These are phyloP conservation scores for Brachylomia viminalis DNA, from an alignment of 2,888 invertebrate genomes.

Conservation along the genomic window DNA sequence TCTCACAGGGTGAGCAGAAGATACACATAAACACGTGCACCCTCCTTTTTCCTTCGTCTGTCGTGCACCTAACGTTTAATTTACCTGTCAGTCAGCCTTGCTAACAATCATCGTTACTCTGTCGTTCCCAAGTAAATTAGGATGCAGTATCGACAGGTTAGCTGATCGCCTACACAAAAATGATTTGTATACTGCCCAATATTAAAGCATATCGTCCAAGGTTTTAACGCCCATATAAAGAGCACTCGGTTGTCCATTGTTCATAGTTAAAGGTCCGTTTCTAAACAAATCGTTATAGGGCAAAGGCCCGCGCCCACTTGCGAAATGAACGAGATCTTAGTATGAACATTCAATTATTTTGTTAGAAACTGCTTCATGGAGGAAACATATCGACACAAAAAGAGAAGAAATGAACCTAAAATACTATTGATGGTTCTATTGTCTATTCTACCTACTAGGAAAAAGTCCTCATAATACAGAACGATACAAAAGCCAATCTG, in stretches of 20 bases:
- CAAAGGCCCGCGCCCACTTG: constrained; percentile 58
- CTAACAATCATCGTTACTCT: background rate
- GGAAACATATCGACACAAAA: no score
- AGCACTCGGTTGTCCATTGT: constrained; percentile 54
- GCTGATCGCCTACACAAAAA: constrained; percentile 50
- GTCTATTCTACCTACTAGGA: no score
- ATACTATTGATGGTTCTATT: no score
- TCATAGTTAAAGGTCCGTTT: constrained; percentile 52
- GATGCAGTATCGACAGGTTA: constrained; percentile 14
- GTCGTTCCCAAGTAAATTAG: background rate
- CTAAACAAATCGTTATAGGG: constrained; percentile 59
- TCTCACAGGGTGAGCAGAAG: background rate
- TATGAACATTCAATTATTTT: constrained; percentile 2
- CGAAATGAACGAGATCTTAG: constrained; percentile 41
- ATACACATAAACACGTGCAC: background rate
- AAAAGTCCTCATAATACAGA: no score
- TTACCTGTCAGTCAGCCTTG: background rate
- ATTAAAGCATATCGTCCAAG: constrained; percentile 55
- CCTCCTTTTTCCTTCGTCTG: background rate
- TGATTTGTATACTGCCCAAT: constrained; percentile 42
- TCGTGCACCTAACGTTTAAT: background rate
- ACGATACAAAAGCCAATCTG: no score
- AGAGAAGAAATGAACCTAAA: no score
- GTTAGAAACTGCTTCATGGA: background rate
- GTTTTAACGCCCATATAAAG: constrained; percentile 49